Conservation (phyloP, 1,140 invertebrate species). For the Drosophila truncata region DNA sequence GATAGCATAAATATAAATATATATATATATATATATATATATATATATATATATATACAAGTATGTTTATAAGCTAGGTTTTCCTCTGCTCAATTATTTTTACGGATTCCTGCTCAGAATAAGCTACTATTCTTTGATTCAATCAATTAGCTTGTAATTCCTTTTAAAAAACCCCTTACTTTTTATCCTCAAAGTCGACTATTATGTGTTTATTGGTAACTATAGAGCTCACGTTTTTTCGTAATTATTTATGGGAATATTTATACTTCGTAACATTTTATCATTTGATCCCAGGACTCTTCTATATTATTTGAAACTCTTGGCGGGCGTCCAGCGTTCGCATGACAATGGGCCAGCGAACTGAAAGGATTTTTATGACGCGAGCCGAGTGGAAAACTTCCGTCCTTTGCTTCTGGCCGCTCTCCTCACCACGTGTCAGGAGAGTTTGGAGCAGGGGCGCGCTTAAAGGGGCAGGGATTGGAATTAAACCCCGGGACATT, state of each 20-base stretch:
- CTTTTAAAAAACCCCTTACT: conserved; percentile 5
- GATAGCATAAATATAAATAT: neutral
- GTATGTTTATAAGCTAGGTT: too few species aligned
- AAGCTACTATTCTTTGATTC: neutral
- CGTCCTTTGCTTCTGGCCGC: conserved; percentile 27
- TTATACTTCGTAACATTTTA: conserved; percentile 16
- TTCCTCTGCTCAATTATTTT: neutral
- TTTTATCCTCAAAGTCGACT: conserved; percentile 6
- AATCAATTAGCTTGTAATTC: conserved; percentile 19
- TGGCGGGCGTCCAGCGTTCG: conserved; percentile 66
- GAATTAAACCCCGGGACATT: conserved; percentile 44
- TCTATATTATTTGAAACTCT: conserved; percentile 35
- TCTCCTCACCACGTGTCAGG: conserved; percentile 56
- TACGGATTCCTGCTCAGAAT: neutral
- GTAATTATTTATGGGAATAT: conserved; percentile 7
- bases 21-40: too few species aligned
- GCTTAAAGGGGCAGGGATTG: conserved; percentile 20
- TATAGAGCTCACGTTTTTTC: conserved; percentile 13
- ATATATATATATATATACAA: too few species aligned
- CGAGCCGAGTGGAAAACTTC: conserved; percentile 53
- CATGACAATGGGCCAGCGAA: conserved; percentile 61
- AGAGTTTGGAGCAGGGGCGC: conserved; percentile 23
- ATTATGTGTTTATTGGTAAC: conserved; percentile 8
- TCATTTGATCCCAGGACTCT: conserved; percentile 18
- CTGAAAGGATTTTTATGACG: conserved; percentile 60